Percentiles rank a stretch among this genome's conserved stretches.
These are phyloP conservation scores for Onychorhynchus coronatus DNA, from an alignment of 2,113 vertebrate genomes.

Conservation along the genomic window DNA sequence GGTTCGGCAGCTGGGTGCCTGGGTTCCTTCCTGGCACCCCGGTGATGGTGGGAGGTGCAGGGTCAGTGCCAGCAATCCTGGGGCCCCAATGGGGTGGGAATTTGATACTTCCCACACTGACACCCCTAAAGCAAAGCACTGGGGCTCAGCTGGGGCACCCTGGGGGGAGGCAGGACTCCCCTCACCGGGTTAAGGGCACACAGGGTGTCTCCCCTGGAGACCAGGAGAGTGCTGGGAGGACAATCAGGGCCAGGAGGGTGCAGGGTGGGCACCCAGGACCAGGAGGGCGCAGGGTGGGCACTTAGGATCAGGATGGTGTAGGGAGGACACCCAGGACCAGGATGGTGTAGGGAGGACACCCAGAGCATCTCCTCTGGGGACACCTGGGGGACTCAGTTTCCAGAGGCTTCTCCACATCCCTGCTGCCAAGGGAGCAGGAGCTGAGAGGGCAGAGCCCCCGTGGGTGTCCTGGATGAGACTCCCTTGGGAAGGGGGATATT, in stretches of 20 bases:
- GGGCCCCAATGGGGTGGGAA: neutral
- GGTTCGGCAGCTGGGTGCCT: neutral
- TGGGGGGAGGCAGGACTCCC: accelerated
- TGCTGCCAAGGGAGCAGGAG: neutral
- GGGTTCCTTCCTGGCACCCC: neutral
- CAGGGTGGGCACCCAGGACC: neutral
- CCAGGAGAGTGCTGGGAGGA: too few relatives aligned
- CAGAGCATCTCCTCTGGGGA: too few relatives aligned
- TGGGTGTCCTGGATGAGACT: neutral
- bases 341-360: neutral
- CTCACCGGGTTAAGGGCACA: neutral
- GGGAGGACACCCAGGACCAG: neutral
- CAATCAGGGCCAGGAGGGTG: neutral
- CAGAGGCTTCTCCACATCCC: neutral
- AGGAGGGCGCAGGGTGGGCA: neutral
- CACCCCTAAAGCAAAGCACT: neutral
- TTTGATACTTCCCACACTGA: neutral
- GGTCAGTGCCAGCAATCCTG: neutral
- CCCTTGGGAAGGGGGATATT: neutral
- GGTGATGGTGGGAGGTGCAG: neutral
- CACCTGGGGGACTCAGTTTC: too few relatives aligned
- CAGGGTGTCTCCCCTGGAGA: too few relatives aligned
- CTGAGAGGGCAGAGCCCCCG: neutral
- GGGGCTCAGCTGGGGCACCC: accelerated
- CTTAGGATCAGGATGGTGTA: too few relatives aligned